Evolutionary conservation across 2,888 invertebrate species (phyloP), one percentile per base, ranked within the genome.

Genomic region (Cremastinae sp.): DNA sequence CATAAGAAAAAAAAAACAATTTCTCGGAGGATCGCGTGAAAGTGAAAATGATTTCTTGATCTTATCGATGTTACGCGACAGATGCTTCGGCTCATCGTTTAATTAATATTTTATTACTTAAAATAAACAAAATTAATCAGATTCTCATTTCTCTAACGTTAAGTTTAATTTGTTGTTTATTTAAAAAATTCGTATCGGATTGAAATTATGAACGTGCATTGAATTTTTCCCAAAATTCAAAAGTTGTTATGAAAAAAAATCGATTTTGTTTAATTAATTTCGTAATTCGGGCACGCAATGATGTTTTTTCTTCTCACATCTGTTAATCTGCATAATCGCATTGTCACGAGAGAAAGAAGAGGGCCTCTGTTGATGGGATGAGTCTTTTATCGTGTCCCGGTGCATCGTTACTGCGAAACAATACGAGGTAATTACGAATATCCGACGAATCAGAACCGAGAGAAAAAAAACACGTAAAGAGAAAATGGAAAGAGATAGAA

Each of bases 361-460:
- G 14, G 12, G 18, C 10, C 10, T 12, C 20, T 58, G 14, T 53
- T 35, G 43, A 39, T 22, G 28, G 8, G 22, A 64, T 18, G 18
- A 49, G 9, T 65, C 8, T 64, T 41, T 72, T 49, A 22, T 39
- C 16, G 22, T 51, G 22, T 16, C 28, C 18, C 53, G 51, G 62
- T 56, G 68, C 43, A 56, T 47, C 43, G 68, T 58, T 68, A 51
- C 62, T 41, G 28, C 64, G 28, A 35, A 69, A 76, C 76, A 76
- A 76, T 76, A 69, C 69, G 65, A 43, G 53, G 58, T 55, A 73
- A 73, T 73, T 73, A 65, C 58, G 76, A 14, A 45, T 68, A 53
- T 39, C 51, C 64, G 12, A 65, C 69, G 59, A 76, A 69, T 64
- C 69, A 65, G 53, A 58, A 43, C 12, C 56, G 37, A 69, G 5